These are phyloP conservation scores for Entosphenus tridentatus DNA, from an alignment of 2,113 vertebrate species.

Conservation along the genomic window DNA sequence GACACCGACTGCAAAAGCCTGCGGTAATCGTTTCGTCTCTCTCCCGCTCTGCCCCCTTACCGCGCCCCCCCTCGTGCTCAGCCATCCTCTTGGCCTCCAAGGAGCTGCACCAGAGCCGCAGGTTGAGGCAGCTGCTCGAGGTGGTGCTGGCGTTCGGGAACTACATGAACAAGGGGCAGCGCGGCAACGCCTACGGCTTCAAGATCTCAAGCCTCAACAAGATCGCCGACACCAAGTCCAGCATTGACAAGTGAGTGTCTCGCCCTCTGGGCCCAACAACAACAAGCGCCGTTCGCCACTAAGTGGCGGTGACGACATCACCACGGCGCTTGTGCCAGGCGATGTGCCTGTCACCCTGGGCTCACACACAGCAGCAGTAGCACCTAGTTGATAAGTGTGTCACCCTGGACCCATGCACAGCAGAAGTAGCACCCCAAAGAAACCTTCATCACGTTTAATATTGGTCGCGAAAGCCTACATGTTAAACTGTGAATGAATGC, in stretches of 20 bases:
- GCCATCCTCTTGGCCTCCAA: slow-evolving; percentile 58
- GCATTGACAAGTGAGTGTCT: slow-evolving; percentile 79
- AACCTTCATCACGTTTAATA: too few relatives aligned
- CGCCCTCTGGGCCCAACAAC: too few relatives aligned
- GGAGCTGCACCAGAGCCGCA: slow-evolving; percentile 59
- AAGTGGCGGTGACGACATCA: too few relatives aligned
- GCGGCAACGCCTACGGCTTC: slow-evolving; percentile 87
- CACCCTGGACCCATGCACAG: too few relatives aligned
- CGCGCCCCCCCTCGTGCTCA: slow-evolving; percentile 15
- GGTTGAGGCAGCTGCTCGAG: slow-evolving; percentile 70
- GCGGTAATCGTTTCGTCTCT: neutral
- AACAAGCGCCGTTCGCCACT: too few relatives aligned
- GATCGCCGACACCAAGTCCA: slow-evolving; percentile 94
- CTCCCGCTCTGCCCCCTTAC: neutral
- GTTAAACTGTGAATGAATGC: neutral
- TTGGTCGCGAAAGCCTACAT: too few relatives aligned
- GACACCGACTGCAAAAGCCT: too few relatives aligned
- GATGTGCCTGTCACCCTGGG: too few relatives aligned
- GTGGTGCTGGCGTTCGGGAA: slow-evolving; percentile 93
- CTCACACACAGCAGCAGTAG: too few relatives aligned
- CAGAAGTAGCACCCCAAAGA: too few relatives aligned
- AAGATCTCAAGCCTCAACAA: slow-evolving; percentile 95
- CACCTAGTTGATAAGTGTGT: too few relatives aligned
- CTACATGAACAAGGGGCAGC: slow-evolving; percentile 98
- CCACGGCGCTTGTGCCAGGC: too few relatives aligned